Evolutionary conservation across 2,888 invertebrate genomes (phyloP), one percentile per base, ranked within the genome.

Genomic region (Dicroscelio sp.): DNA sequence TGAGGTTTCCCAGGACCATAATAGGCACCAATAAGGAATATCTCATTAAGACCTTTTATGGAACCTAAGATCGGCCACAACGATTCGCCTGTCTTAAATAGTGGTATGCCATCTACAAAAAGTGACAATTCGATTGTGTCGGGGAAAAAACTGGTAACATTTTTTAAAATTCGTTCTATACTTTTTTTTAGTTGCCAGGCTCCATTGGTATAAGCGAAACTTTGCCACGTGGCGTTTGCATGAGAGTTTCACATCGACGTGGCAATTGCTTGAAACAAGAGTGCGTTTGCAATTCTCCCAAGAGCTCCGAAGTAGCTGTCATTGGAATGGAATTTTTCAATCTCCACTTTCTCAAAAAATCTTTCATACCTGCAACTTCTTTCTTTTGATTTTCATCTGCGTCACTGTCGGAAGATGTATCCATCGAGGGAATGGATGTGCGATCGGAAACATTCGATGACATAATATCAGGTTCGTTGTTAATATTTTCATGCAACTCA

Each of bases 11-110:
- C 88, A 69, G 90, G 83, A 65, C 92, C 91, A 73, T 86, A 85
- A 38, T 91, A 94, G 33, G 90, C 86, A 6, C 93, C 92, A 79
- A 93, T 69, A n/a, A 93, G 80, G 82, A 91, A 87, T 20, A 93
- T 83, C 55, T 85, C 43, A 55, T 83, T 69, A 78, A 31, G 43
- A 10, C 55, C 43, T 69, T 33, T 69, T n/a, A 93, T 31, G 52
- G 78, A 88, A 84, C 90, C 84, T 38, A 93, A 78, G 69, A 94
- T 94, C 65, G 92, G 93, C 90, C 93, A 93, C 5, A 91, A 84
- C 30, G 90, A 88, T 69, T 86, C 90, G 17, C 88, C 82, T 78
- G 92, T 87, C 83, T 93, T 91, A 76, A n/a, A 88, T 43, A 92
- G 60, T 6, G 92, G 91, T 23, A 92, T 63, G 27, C 90, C 93